Evolutionary conservation across 2,888 invertebrate genomes (phyloP), one percentile per base, ranked within the genome.

Genomic region (Hirtodrosophila confusa): DNA sequence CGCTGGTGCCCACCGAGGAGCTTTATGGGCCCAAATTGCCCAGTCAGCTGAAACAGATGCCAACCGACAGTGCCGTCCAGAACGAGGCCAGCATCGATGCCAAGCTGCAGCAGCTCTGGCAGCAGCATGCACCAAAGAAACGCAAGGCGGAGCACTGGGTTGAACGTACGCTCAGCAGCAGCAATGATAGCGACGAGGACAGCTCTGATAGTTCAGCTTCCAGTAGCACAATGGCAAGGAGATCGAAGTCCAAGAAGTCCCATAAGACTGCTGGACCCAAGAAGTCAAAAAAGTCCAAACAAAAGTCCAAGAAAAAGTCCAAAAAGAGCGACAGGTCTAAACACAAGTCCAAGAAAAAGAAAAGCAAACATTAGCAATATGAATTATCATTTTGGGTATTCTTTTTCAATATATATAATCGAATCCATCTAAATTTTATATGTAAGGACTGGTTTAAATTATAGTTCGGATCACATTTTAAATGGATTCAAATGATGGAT

Each of bases 21-120:
- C 36, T 73, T 0, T 90, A 90, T 65, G 90, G 90, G 0, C 90
- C 90, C 3, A 79, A 75, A 53, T 11, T 90, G 12, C 90, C 90
- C 0, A 54, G 39, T 12, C 36, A 66, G 29, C 8, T 41, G 23
- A 27, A 49, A 5, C 67, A 65, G 23, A 23, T 17, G 4, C 10
- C 40, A 6, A 3, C 56, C 1, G 41, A 17, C n/a, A 1, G 12
- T 10, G 10, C 11, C 2, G 31, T 6, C 4, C 37, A 31, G 4
- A 43, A 55, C 0, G 82, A 78, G 10, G 51, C 49, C 0, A 45
- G 33, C 47, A 83, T 83, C 23, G 79, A 85, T 65, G 70, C 57
- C 17, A 85, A 84, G 36, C 55, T 88, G 6, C 70, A 76, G 17
- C 67, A 75, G 12, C 61, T 88, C 2, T 73, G 80, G 72, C 60